A percentile compares a stretch with the other conserved stretches of the same genome.
These are phyloP conservation scores for Onychostoma macrolepis DNA, from an alignment of 2,113 vertebrate species.

Conservation along the genomic window DNA sequence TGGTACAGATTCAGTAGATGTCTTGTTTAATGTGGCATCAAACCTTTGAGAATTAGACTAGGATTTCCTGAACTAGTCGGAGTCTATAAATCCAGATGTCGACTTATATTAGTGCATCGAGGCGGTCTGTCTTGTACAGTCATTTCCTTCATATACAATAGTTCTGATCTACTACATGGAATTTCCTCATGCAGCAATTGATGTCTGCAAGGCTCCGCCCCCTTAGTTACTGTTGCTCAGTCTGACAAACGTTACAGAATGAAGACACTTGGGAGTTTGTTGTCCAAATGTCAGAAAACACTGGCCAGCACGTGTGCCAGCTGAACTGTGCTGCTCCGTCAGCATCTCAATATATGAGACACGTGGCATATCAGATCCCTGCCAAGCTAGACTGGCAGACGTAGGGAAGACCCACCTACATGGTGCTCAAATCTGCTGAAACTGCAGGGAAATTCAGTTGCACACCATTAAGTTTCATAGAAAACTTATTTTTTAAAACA, in stretches of 20 bases:
- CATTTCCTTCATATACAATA: background rate
- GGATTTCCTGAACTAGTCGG: slow-evolving; percentile 30
- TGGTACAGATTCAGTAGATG: background rate
- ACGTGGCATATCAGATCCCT: background rate
- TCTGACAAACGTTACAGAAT: background rate
- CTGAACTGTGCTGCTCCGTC: background rate
- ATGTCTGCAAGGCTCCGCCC: background rate
- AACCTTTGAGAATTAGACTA: background rate
- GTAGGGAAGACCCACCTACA: background rate
- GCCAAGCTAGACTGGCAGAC: background rate
- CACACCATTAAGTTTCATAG: background rate
- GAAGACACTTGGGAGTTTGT: slow-evolving; percentile 5
- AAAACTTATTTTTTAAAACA: too few relatives aligned
- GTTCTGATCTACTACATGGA: background rate
- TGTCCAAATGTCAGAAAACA: slow-evolving; percentile 15
- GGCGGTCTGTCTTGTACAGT: background rate
- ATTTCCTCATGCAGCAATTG: background rate
- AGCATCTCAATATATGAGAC: background rate
- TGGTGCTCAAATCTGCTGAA: background rate
- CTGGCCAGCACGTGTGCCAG: background rate
- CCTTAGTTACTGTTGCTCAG: background rate
- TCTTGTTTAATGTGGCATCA: background rate
- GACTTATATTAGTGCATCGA: background rate
- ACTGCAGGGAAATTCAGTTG: background rate
- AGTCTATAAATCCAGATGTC: slow-evolving; percentile 36